phyloP scores from a whole-genome alignment of 2,797 vertebrate genomes.

The Acridotheres tristis region DNA sequence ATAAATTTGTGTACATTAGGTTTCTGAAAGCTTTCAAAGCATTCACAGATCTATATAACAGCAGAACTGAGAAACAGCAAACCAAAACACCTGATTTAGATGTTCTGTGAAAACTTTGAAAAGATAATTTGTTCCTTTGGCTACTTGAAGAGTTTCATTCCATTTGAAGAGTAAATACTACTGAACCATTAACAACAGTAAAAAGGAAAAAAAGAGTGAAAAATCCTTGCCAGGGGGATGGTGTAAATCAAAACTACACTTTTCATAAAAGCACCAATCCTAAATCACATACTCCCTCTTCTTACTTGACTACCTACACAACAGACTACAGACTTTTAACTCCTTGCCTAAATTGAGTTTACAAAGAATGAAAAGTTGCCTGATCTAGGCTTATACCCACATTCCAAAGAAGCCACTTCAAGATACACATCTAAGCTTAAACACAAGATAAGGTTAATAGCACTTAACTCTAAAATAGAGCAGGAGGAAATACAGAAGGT shows the following conservation, averaged over 20 bases:
- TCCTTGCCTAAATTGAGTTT: background rate
- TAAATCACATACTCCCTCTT: background rate
- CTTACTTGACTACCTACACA: background rate
- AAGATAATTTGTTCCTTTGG: background rate
- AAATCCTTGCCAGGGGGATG: background rate
- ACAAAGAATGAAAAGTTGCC: background rate
- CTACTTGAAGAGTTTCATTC: background rate
- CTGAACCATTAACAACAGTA: background rate
- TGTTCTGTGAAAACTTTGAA: background rate
- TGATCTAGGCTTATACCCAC: background rate
- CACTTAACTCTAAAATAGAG: background rate
- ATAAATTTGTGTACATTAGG: background rate
- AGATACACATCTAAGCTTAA: background rate
- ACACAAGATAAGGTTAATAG: background rate
- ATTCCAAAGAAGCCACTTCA: background rate
- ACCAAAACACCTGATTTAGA: background rate
- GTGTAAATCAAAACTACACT: background rate
- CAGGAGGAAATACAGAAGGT: background rate
- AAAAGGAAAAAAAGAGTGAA: background rate
- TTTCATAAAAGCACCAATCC: background rate
- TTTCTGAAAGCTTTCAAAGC: constrained; percentile 1
- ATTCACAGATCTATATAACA: background rate
- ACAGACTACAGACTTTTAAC: background rate
- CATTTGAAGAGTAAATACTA: background rate
- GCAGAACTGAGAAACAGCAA: background rate